phyloP scores from a whole-genome alignment of 2,797 vertebrate genomes.

The Semotilus atromaculatus region DNA sequence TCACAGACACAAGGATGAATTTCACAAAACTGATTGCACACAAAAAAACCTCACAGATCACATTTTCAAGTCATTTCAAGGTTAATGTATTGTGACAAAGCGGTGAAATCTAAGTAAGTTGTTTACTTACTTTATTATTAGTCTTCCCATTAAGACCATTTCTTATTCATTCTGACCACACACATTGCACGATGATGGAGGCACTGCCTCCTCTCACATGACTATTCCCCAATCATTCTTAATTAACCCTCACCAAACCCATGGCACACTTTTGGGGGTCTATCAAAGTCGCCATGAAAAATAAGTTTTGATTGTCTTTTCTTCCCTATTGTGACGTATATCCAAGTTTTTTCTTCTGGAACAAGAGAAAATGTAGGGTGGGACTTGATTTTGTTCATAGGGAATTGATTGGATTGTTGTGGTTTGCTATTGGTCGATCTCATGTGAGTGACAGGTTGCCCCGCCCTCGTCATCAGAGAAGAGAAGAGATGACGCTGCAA shows the following conservation, averaged over 20 bases:
- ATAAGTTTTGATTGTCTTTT: neutral
- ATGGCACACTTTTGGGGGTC: neutral
- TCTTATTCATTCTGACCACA: neutral
- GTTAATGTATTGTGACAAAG: neutral
- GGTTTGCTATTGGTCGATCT: neutral
- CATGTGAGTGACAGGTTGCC: neutral
- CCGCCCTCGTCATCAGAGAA: neutral
- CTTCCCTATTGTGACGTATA: neutral
- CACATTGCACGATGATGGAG: no score
- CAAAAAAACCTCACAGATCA: neutral
- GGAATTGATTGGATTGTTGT: neutral
- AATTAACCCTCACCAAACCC: neutral
- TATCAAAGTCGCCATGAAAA: neutral
- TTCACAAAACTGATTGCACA: neutral
- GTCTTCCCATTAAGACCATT: neutral
- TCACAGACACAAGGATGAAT: neutral
- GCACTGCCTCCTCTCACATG: neutral
- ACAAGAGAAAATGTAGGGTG: neutral
- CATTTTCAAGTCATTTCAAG: neutral
- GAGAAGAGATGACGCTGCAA: neutral
- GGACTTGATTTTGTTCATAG: neutral
- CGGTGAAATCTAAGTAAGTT: neutral
- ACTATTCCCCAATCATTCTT: neutral
- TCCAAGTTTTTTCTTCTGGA: neutral
- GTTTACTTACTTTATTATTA: neutral